Evolutionary conservation across 2,888 invertebrate species (phyloP), one percentile per base, ranked within the genome.

Genomic region (Harpagoxenus sublaevis): DNA sequence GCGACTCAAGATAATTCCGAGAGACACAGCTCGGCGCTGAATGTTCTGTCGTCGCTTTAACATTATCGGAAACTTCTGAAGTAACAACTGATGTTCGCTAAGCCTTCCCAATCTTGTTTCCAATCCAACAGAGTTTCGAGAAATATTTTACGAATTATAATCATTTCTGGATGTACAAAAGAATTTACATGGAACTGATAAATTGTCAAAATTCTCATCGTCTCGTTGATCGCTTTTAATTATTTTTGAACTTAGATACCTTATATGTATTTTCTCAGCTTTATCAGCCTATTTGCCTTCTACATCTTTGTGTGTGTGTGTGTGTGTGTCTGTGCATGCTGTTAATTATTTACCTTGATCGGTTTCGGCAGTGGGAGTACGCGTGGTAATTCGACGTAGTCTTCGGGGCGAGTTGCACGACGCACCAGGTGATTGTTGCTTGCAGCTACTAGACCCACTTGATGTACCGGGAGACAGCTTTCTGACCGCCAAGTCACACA

Each of bases 401-500:
- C 96, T 96, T 90, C 96, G 95, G 0, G 97, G 97, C 0, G 97
- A 97, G 84, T 96, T 96, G 89, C 96, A 96, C 3, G 97, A 97
- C 0, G 92, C 94, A 89, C 93, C 94, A 83, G 94, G 94, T 91
- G 93, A 93, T 92, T 93, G 94, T 92, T 93, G 94, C 95, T 96
- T 92, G 84, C 92, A 91, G 79, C 92, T 94, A 55, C 92, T 81
- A 0, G 95, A 95, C 18, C 95, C 94, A 74, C 94, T 95, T 23
- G 95, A 95, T 66, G 94, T 93, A 70, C 96, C 96, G 4, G 97
- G 97, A 10, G 97, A 96, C 88, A 97, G 96, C 89, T 98, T 97
- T 62, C 97, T 96, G 55, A 97, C 97, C 2, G 98, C 97, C 91
- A 98, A 95, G 95, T 98, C 98, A 94, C 97, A 97, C 73, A 98